Base-by-base conservation (phyloP, 2,797 vertebrate species). In the Trachops cirrhosus region DNA sequence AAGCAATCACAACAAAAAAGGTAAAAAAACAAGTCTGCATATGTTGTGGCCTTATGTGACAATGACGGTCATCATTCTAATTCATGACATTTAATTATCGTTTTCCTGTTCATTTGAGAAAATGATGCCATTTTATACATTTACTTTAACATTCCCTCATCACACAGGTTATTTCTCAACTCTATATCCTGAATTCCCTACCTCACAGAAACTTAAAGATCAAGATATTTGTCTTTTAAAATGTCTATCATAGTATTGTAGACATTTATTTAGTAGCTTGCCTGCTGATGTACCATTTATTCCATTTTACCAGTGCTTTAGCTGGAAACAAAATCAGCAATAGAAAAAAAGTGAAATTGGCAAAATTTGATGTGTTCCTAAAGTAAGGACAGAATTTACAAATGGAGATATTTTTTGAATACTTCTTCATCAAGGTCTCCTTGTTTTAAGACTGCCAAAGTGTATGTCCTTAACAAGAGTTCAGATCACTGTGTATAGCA, bases 401-500 rank as follows among this genome's bases (percentile, higher is more conserved):
- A 92, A 71, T 54, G 87, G 71, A 98, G 97, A 98, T 97, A 93
- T 97, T 97, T 95, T 93, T 95, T 32, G 85, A 97, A 93, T 41
- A 86, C 46, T 94, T 95, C 48, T 95, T 97, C 32, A 91, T 37
- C 84, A 89, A 89, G 84, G 48, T 70, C 92, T 19, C 26, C 44
- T 91, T 48, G 54, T 93, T 98, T 97, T 80, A 95, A 93, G 84
- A 91, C 80, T 96, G 82, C 21, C 94, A 68, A 78, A 70, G 74
- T 6, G 22, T 89, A 1, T 92, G 54, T 79, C 74, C 83, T 95
- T 91, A 95, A 70, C 94, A 96, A 94, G 88, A 97, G 86, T 93
- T 97, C 96, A 97, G 95, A 98, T 97, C 82, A 50, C 94, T 71
- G 95, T 91, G 95, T 97, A 90, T 98, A 98, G 98, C 97, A 95